These are phyloP conservation scores for Conops quadrifasciatus DNA, from an alignment of 2,888 invertebrate species.

Conservation along the genomic window DNA sequence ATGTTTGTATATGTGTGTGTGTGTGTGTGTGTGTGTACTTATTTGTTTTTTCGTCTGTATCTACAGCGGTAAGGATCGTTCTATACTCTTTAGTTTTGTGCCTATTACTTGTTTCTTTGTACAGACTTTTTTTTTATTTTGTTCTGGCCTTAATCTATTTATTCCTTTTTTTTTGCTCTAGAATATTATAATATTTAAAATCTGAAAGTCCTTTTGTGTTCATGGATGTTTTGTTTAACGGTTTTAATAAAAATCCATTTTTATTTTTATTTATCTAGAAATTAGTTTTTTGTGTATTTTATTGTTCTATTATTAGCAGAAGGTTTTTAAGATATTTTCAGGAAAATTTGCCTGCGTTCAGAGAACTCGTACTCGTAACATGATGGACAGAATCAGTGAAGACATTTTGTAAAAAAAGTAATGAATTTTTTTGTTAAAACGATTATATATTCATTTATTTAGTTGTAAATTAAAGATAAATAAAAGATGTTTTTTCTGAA, in stretches of 20 bases:
- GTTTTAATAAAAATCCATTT: not conserved
- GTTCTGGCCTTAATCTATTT: constrained; percentile 3
- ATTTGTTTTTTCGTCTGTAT: not conserved
- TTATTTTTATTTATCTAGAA: not conserved
- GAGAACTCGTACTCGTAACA: no score
- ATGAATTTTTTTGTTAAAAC: no score
- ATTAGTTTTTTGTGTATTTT: no score
- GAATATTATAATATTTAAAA: not conserved
- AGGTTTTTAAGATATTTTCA: no score
- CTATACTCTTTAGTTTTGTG: not conserved
- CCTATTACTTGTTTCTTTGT: not conserved
- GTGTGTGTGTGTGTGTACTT: constrained; percentile 7
- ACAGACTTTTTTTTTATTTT: constrained; percentile 6
- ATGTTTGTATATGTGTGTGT: constrained; percentile 3
- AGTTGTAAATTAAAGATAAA: no score
- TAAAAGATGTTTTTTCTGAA: no score
- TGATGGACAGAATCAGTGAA: no score
- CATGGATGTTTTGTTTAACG: not conserved
- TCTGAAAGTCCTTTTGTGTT: not conserved
- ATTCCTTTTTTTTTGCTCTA: not conserved
- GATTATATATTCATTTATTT: no score
- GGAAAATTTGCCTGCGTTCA: no score
- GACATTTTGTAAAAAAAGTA: no score
- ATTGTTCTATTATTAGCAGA: no score
- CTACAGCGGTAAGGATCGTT: not conserved